These are phyloP conservation scores for Etia nguti DNA, from an alignment of 2,113 vertebrate species.

Conservation along the genomic window DNA sequence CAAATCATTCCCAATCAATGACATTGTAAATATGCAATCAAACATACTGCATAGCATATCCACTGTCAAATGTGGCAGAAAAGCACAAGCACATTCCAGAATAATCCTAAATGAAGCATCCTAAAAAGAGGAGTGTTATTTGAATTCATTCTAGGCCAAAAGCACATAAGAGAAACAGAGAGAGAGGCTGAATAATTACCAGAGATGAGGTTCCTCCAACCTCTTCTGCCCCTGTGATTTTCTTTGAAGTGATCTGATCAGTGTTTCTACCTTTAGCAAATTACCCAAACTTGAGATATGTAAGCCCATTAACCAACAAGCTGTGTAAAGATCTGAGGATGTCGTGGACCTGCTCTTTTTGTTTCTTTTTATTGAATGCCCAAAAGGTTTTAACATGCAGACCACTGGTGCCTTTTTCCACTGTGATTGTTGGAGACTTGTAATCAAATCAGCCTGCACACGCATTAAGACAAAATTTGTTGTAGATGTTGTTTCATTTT, in stretches of 20 bases:
- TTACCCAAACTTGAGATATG: slow-evolving; percentile 26
- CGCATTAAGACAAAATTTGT: slow-evolving; percentile 20
- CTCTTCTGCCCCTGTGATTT: background rate
- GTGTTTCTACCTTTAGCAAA: slow-evolving; percentile 17
- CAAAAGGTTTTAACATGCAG: background rate
- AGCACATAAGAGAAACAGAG: background rate
- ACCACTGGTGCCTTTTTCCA: background rate
- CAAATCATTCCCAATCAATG: background rate
- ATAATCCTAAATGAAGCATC: slow-evolving; percentile 5
- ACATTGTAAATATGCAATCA: background rate
- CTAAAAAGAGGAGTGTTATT: slow-evolving; percentile 26
- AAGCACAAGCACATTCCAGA: background rate
- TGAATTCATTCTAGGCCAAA: slow-evolving; percentile 17
- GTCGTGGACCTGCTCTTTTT: background rate
- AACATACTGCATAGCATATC: background rate
- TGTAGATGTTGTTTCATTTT: slow-evolving; percentile 28
- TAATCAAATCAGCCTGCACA: slow-evolving; percentile 25
- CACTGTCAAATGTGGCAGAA: background rate
- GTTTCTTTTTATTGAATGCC: background rate
- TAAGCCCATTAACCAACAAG: slow-evolving; percentile 18
- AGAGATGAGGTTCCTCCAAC: background rate
- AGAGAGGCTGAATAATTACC: slow-evolving; percentile 1
- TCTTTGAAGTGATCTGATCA: slow-evolving; percentile 18
- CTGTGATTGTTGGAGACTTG: slow-evolving; percentile 21
- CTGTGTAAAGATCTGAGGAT: background rate